These are phyloP conservation scores for Sinodicranocentrus sp. DNA, from an alignment of 2,888 invertebrate genomes.

Conservation along the genomic window DNA sequence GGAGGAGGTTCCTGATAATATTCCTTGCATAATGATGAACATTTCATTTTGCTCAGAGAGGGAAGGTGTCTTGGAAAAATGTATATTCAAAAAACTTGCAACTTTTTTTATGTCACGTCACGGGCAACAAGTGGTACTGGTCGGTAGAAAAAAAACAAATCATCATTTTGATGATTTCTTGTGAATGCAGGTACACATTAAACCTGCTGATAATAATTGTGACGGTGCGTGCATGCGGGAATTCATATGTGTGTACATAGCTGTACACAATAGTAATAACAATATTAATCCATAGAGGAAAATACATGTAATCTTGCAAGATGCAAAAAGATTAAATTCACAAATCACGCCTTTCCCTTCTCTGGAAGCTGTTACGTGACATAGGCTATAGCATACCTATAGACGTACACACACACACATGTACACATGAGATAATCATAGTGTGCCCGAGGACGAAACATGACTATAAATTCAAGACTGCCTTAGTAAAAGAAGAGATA, in stretches of 20 bases:
- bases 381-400: not conserved
- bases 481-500: not conserved
- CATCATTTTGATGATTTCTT: not conserved
- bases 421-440: conserved; percentile 7
- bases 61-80: not conserved
- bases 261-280: conserved; percentile 7
- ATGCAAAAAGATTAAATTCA: conserved; percentile 32
- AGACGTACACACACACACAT: not conserved
- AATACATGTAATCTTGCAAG: conserved; percentile 14
- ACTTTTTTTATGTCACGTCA: not conserved
- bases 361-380: conserved; percentile 7
- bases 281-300: conserved; percentile 23
- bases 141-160: not conserved
- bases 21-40: conserved; percentile 48
- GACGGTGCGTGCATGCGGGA: not conserved
- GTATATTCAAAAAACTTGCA: not conserved
- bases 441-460: conserved; percentile 9
- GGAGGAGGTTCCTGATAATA: conserved; percentile 15
- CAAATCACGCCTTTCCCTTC: conserved; percentile 31
- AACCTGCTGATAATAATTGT: not conserved
- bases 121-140: too few species aligned
- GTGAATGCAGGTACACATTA: conserved; percentile 12
- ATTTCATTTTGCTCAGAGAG: not conserved
- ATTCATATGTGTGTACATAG: not conserved
- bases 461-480: conserved; percentile 13